Conservation (phyloP, 2,888 invertebrate species). For the Phalangium opilio region DNA sequence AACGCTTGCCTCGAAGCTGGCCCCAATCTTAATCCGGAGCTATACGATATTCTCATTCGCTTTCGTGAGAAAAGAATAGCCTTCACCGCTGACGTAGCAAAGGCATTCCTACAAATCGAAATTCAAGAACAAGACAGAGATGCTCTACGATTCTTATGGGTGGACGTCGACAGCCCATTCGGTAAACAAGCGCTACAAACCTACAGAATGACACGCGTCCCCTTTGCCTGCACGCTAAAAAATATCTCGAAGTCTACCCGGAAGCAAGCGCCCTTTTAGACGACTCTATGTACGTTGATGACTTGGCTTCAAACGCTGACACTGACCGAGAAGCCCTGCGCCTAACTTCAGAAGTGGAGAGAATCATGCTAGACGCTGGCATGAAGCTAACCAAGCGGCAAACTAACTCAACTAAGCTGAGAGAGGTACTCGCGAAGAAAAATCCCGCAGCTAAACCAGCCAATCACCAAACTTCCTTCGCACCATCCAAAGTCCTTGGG, state of each 20-base stretch:
- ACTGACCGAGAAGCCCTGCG: not conserved
- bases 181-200: too few species aligned
- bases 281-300: conserved; percentile 2
- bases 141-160: conserved; percentile 7
- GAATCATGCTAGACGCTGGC: not conserved
- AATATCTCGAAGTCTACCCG: not conserved
- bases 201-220: not conserved
- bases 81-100: conserved; percentile 7
- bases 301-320: not conserved
- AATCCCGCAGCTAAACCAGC: not conserved
- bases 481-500: conserved; percentile 2
- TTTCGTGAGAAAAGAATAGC: conserved; percentile 12
- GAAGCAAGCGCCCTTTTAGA: not conserved
- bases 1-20: conserved; percentile 5
- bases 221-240: conserved; percentile 1
- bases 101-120: conserved; percentile 8
- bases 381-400: conserved; percentile 2
- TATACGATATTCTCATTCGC: not conserved
- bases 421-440: not conserved
- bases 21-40: conserved; percentile 3
- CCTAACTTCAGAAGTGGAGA: not conserved
- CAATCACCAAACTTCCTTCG: not conserved
- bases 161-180: not conserved
- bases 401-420: not conserved
- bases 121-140: conserved; percentile 4